Base-by-base conservation (phyloP, 2,797 vertebrate genomes). In the Pseudotriccus pelzelni region DNA sequence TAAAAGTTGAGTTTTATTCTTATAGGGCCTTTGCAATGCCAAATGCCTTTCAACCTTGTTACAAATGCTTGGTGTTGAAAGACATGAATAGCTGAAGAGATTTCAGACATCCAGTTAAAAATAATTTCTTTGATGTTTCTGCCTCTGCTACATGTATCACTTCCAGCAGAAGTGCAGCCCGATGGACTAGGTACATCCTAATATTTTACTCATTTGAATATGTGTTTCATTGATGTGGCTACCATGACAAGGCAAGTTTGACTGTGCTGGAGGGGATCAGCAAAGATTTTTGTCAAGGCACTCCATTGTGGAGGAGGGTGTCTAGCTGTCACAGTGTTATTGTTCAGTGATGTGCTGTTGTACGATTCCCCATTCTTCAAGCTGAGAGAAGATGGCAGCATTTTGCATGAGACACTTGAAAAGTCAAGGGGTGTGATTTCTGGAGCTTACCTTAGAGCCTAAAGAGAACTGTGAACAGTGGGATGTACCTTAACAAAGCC, bases 41-140 rank as follows among this genome's bases (percentile, higher is more conserved):
- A 91, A 91, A 94, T 87, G 79, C n/a, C 60, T 96, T 97, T 94
- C 66, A 56, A 49, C 79, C 70, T 94, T 84, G 14, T 95, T 97
- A 90, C 80, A 93, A 96, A 94, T 87, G 8, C 69, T 96, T 44
- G 74, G 81, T 95, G 39, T 93, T 95, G 80, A 89, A 91, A 94
- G 75, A 85, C 41, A 64, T 34, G 82, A 97, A 94, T 75, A 91
- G 84, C 66, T 63, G 82, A 95, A 95, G 95, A 91, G 50, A 96
- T 96, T 96, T 96, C 94, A 87, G 91, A 94, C 52, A 69, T 10
- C 56, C 86, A 72, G 77, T 68, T 74, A 88, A 95, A 95, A 95
- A 91, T 72, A 77, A 88, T 91, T 88, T 95, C 49, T 96, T 95
- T 37, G 66, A 23, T 44, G 41, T 81, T 94, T 87, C 49, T 47